These are phyloP conservation scores for Tympanuchus pallidicinctus DNA, from an alignment of 2,113 vertebrate species.

Conservation along the genomic window DNA sequence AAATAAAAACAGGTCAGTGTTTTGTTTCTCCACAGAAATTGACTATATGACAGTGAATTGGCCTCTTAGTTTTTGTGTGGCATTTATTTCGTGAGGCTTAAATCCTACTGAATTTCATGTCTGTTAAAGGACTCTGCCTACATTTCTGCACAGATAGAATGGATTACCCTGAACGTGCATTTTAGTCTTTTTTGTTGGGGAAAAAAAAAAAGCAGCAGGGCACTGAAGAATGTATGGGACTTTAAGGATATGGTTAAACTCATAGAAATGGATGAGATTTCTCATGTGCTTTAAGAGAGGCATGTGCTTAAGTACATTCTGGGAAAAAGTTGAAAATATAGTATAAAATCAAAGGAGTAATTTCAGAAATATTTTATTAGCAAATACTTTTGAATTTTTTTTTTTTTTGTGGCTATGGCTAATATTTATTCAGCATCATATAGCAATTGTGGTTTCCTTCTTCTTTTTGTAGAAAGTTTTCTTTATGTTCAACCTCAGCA, in stretches of 20 bases:
- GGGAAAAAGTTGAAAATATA: slow-evolving; percentile 16
- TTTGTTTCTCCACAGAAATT: neutral
- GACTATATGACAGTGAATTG: neutral
- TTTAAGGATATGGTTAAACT: neutral
- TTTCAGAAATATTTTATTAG: slow-evolving; percentile 48
- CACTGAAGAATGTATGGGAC: neutral
- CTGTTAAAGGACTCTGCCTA: neutral
- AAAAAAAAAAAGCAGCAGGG: neutral
- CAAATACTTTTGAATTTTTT: slow-evolving; percentile 36
- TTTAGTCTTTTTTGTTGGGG: neutral
- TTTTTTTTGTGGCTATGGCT: slow-evolving; percentile 26
- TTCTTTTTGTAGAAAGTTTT: neutral
- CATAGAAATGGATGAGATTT: neutral
- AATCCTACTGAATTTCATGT: neutral
- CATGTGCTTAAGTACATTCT: neutral
- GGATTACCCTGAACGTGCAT: neutral
- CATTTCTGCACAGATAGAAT: neutral
- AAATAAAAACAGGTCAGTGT: neutral
- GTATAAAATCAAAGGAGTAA: slow-evolving; percentile 28
- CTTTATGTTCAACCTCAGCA: neutral
- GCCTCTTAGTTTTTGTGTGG: neutral
- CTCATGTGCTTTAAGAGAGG: slow-evolving; percentile 13
- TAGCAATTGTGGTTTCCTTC: slow-evolving; percentile 28
- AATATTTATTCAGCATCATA: slow-evolving; percentile 36
- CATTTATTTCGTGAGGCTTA: neutral